Evolutionary conservation across 2,888 invertebrate genomes (phyloP).

Genomic region (Tromatobia lineatoria): DNA sequence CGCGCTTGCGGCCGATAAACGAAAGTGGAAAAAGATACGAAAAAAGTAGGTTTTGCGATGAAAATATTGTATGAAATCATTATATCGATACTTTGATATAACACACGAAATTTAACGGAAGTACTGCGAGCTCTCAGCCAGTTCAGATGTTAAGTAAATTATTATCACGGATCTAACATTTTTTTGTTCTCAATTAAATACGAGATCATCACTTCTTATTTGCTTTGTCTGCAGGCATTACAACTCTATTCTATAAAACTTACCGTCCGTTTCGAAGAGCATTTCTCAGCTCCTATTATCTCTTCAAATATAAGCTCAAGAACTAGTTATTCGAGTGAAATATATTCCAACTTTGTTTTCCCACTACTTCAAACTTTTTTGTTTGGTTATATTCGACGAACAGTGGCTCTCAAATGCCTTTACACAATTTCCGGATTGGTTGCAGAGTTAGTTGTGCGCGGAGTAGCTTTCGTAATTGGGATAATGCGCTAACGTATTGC

Average conservation of each 20-base stretch:
- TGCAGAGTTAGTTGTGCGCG: background rate
- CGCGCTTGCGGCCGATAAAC: background rate
- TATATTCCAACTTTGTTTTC: constrained; percentile 57
- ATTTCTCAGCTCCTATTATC: constrained; percentile 45
- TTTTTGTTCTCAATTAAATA: background rate
- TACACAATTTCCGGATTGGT: background rate
- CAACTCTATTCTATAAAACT: constrained; percentile 20
- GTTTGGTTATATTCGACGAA: constrained; percentile 4
- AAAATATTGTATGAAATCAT: background rate
- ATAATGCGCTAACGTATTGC: constrained; percentile 34
- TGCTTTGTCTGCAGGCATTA: constrained; percentile 38
- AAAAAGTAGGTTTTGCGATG: background rate
- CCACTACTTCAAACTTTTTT: constrained; percentile 7
- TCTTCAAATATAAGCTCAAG: constrained; percentile 51
- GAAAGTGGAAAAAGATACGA: background rate
- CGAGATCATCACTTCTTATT: background rate
- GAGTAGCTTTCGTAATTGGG: constrained; percentile 46
- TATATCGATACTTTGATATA: background rate
- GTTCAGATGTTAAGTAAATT: background rate
- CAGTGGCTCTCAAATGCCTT: background rate
- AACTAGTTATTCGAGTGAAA: constrained; percentile 44
- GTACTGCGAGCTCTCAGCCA: background rate
- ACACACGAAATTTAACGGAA: too few species aligned
- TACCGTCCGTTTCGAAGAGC: constrained; percentile 17
- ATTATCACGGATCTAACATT: constrained; percentile 15